Conservation (phyloP, 64 coral and sea anemone species). For the Stylophora pistillata region DNA sequence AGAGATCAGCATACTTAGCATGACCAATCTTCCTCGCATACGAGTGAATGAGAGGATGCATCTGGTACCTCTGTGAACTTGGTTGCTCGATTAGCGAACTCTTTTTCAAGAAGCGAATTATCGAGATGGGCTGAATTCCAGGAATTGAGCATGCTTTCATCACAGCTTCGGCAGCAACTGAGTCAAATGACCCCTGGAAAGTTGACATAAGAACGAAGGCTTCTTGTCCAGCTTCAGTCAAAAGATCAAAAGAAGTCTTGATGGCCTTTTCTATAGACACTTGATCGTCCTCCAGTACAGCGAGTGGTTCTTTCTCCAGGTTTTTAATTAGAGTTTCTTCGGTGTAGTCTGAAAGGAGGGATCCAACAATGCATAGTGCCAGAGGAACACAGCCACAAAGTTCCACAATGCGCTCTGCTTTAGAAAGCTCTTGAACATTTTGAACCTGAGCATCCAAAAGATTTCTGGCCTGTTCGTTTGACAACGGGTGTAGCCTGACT, state of each 20-base stretch:
- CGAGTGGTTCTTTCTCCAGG: not conserved
- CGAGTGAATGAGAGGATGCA: constrained; percentile 48
- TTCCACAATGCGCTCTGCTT: not conserved
- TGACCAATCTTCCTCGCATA: constrained; percentile 21
- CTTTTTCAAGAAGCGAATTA: constrained; percentile 24
- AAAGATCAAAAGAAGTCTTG: constrained; percentile 29
- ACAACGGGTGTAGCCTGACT: not conserved
- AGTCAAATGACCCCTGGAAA: too few relatives aligned
- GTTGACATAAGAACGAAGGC: too few relatives aligned
- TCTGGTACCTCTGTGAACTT: not conserved
- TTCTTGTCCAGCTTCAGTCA: not conserved
- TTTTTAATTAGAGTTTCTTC: constrained; percentile 5
- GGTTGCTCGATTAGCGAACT: constrained; percentile 28
- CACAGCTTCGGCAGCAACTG: too few relatives aligned
- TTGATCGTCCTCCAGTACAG: constrained; percentile 8
- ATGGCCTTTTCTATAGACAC: not conserved
- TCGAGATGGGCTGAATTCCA: too few relatives aligned
- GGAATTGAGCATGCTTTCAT: too few relatives aligned
- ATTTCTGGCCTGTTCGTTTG: not conserved
- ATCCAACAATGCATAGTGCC: constrained; percentile 16
- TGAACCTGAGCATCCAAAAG: not conserved
- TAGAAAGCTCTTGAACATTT: not conserved
- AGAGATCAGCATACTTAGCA: not conserved
- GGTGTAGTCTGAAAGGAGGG: constrained; percentile 33
- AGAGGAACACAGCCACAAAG: constrained; percentile 42